These are phyloP conservation scores for Lampris megalopsis DNA, from an alignment of 2,113 vertebrate species.

Conservation along the genomic window DNA sequence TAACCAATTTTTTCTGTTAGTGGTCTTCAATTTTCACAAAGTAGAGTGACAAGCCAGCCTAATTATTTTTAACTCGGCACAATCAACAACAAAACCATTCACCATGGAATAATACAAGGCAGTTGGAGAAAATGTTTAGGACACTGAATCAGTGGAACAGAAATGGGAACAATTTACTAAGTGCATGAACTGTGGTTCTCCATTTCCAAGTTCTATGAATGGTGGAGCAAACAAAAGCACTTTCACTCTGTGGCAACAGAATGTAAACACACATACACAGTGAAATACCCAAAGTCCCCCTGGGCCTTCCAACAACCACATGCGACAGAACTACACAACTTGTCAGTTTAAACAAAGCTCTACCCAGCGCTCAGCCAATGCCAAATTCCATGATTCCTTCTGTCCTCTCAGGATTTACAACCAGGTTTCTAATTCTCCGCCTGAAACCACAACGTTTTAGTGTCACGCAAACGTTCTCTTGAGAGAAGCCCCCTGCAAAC, in stretches of 20 bases:
- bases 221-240: constrained; percentile 58
- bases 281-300: constrained; percentile 53
- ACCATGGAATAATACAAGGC: constrained; percentile 6
- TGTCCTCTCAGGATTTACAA: constrained; percentile 54
- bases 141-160: constrained; percentile 6
- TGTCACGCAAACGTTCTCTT: constrained; percentile 69
- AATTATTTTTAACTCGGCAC: neutral
- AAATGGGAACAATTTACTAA: constrained; percentile 25
- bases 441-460: constrained; percentile 58
- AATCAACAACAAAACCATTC: constrained; percentile 13
- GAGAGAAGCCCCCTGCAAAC: constrained; percentile 53
- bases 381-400: constrained; percentile 62
- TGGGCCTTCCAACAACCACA: constrained; percentile 47
- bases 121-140: constrained; percentile 10
- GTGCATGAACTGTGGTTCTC: constrained; percentile 37
- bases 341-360: constrained; percentile 61
- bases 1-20: neutral
- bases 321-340: constrained; percentile 56
- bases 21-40: constrained; percentile 2
- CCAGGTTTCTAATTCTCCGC: constrained; percentile 52
- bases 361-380: constrained; percentile 23
- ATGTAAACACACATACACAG: constrained; percentile 49
- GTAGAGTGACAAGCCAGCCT: neutral
- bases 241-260: constrained; percentile 45
- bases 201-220: constrained; percentile 46